Conservation (phyloP, 2,888 invertebrate species). For the Augiades crinisus region DNA sequence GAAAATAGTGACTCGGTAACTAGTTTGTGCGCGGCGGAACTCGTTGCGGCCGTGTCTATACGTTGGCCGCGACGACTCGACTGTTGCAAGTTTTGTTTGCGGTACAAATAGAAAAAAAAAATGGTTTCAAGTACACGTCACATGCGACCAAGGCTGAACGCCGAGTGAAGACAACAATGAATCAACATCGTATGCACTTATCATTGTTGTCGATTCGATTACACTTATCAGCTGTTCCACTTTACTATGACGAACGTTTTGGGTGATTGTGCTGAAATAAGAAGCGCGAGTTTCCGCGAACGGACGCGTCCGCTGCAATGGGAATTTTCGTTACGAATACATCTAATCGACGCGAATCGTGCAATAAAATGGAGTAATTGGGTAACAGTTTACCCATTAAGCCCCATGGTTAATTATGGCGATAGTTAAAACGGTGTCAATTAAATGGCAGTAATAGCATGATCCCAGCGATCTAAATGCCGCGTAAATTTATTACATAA, state of each 20-base stretch:
- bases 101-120: slow-evolving; percentile 72
- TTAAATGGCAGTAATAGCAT: neutral
- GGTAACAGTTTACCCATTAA: slow-evolving; percentile 10
- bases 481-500: neutral
- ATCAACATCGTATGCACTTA: slow-evolving; percentile 23
- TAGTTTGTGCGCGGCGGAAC: slow-evolving; percentile 31
- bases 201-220: slow-evolving; percentile 23
- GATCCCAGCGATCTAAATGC: neutral
- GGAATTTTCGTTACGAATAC: neutral
- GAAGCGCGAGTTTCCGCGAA: neutral
- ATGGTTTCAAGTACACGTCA: slow-evolving; percentile 65
- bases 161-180: slow-evolving; percentile 34
- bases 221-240: slow-evolving; percentile 19
- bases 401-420: slow-evolving; percentile 1
- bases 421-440: neutral
- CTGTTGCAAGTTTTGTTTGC: slow-evolving; percentile 58
- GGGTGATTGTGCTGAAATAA: neutral
- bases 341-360: slow-evolving; percentile 3
- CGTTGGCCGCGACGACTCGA: slow-evolving; percentile 46
- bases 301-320: neutral
- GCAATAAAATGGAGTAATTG: slow-evolving; percentile 18
- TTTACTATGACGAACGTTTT: neutral
- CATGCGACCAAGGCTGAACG: slow-evolving; percentile 61
- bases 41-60: slow-evolving; percentile 55
- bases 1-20: slow-evolving; percentile 35